Conservation (phyloP, 2,888 invertebrate species). For the Lucinisca nassula region DNA sequence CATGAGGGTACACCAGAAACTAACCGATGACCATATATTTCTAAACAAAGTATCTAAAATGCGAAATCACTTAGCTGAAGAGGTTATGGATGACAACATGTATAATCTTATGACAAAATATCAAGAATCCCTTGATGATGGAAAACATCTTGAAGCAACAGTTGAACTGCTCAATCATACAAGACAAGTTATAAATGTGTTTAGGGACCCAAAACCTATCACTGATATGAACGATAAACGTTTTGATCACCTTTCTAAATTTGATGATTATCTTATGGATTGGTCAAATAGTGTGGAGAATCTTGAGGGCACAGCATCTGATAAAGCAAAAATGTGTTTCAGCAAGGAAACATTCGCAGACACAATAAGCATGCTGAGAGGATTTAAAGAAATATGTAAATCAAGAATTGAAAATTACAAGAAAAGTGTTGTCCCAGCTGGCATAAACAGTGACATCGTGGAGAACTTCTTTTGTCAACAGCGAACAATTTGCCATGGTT, state of each 20-base stretch:
- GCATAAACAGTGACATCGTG: conserved; percentile 53
- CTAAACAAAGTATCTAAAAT: neutral
- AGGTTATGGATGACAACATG: neutral
- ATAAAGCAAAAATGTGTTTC: conserved; percentile 45
- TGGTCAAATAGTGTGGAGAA: conserved; percentile 22
- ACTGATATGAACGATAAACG: conserved; percentile 30
- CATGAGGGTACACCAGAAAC: neutral
- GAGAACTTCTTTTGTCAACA: conserved; percentile 61
- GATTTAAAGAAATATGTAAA: conserved; percentile 40
- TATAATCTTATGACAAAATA: conserved; percentile 22
- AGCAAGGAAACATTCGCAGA: conserved; percentile 53
- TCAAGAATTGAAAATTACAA: conserved; percentile 26
- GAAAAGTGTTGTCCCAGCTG: conserved; percentile 51
- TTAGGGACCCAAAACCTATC: conserved; percentile 44
- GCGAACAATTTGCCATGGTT: conserved; percentile 53
- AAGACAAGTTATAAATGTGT: conserved; percentile 36
- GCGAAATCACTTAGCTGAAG: neutral
- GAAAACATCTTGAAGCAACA: conserved; percentile 25
- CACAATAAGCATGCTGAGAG: conserved; percentile 40
- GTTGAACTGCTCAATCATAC: conserved; percentile 36
- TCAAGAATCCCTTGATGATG: conserved; percentile 31
- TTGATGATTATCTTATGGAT: conserved; percentile 39
- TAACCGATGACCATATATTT: neutral
- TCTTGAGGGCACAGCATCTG: conserved; percentile 21
- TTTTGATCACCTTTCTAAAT: neutral